These are phyloP conservation scores for Indicator indicator DNA, from an alignment of 2,113 vertebrate genomes.

Conservation along the genomic window DNA sequence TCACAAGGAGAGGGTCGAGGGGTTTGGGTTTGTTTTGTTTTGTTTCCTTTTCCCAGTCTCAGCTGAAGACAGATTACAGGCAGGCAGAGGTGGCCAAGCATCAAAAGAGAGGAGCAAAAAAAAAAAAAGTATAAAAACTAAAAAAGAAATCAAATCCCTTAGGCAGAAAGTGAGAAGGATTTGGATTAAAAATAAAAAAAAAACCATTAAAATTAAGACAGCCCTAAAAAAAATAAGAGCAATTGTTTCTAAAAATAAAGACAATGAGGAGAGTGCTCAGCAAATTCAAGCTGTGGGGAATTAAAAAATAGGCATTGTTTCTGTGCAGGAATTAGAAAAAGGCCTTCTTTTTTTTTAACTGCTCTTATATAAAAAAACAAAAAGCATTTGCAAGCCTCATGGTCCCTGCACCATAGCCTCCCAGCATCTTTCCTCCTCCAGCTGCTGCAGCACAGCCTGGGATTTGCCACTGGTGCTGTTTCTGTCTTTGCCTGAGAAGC, in stretches of 20 bases:
- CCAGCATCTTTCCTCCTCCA: background rate
- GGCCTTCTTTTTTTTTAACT: background rate
- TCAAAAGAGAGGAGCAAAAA: background rate
- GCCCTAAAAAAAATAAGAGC: background rate
- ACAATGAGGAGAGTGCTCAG: background rate
- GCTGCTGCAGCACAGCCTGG: background rate
- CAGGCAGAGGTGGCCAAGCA: background rate
- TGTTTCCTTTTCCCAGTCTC: background rate
- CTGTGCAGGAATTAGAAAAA: conserved; percentile 3
- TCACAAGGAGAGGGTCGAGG: background rate
- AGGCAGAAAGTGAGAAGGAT: background rate
- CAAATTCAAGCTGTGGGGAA: background rate
- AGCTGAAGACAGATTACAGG: background rate
- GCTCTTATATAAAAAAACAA: background rate
- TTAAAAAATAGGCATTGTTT: background rate
- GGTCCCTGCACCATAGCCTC: background rate
- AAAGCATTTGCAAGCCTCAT: background rate
- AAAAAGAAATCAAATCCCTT: background rate
- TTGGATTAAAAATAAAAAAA: background rate
- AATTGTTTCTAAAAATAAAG: conserved; percentile 22
- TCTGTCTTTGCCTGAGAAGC: background rate
- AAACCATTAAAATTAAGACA: background rate
- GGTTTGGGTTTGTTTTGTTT: background rate
- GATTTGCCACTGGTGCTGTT: background rate
- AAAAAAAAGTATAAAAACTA: background rate